Conservation (phyloP, 2,113 vertebrate species). For the Rhinopomastus cyanomelas region DNA sequence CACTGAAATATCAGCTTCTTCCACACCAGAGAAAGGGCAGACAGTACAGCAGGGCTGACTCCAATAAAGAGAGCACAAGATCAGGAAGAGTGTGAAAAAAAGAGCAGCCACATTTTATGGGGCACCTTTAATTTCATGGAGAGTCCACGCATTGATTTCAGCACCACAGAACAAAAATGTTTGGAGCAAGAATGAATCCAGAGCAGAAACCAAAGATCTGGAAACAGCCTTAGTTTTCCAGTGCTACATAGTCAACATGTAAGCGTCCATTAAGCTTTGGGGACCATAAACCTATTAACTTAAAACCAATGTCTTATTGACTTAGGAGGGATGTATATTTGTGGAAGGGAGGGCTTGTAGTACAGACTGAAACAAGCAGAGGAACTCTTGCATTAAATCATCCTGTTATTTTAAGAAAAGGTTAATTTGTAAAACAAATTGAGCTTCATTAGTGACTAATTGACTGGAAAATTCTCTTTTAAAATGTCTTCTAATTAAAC, state of each 20-base stretch:
- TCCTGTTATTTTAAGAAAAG: conserved; percentile 63
- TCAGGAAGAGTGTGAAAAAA: background rate
- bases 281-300: background rate
- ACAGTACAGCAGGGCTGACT: background rate
- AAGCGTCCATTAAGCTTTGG: background rate
- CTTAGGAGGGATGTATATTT: background rate
- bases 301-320: background rate
- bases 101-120: background rate
- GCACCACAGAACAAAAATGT: background rate
- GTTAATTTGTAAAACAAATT: conserved; percentile 68
- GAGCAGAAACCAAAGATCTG: background rate
- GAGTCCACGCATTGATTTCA: background rate
- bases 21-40: background rate
- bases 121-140: background rate
- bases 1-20: background rate
- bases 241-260: background rate
- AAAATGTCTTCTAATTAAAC: conserved; percentile 59
- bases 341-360: background rate
- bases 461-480: conserved; percentile 60
- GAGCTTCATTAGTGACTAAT: conserved; percentile 63
- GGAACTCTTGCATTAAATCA: conserved; percentile 58
- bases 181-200: background rate
- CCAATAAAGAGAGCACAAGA: background rate
- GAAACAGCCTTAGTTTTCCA: background rate
- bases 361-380: conserved; percentile 18